A percentile compares a stretch with the other conserved stretches of the same genome.
phyloP scores from a whole-genome alignment of 2,888 invertebrate species.

The Sinelater perroti region DNA sequence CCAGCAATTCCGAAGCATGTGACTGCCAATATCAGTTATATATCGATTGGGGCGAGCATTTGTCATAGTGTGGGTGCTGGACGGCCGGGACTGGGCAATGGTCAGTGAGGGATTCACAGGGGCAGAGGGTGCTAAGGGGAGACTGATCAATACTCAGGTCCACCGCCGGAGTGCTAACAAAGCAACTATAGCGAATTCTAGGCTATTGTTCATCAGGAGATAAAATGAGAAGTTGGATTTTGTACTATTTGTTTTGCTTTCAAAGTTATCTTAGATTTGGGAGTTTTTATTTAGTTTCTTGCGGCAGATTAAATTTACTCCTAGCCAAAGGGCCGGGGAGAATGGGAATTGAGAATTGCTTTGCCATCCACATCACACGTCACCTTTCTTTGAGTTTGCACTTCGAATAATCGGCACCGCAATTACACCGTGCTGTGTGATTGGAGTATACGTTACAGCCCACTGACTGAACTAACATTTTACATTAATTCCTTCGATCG shows the following conservation, averaged over 20 bases:
- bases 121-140: slow-evolving; percentile 40
- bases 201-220: slow-evolving; percentile 63
- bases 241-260: slow-evolving; percentile 42
- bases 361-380: slow-evolving; percentile 15
- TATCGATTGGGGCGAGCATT: slow-evolving; percentile 61
- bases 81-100: slow-evolving; percentile 56
- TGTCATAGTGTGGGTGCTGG: slow-evolving; percentile 61
- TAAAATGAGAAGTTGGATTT: slow-evolving; percentile 62
- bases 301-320: slow-evolving; percentile 37
- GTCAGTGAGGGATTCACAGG: slow-evolving; percentile 53
- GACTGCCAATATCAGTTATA: slow-evolving; percentile 60
- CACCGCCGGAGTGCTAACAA: slow-evolving; percentile 63
- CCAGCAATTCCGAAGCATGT: slow-evolving; percentile 42
- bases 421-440: background rate
- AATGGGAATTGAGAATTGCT: slow-evolving; percentile 19
- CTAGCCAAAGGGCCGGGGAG: slow-evolving; percentile 19
- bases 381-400: slow-evolving; percentile 12
- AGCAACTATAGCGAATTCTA: slow-evolving; percentile 63
- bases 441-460: too few relatives aligned
- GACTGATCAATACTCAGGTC: slow-evolving; percentile 63
- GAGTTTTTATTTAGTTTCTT: slow-evolving; percentile 37
- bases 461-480: too few relatives aligned
- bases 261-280: slow-evolving; percentile 40
- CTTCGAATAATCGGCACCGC: background rate
- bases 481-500: too few relatives aligned